A percentile compares a stretch with the other conserved stretches of the same genome.
phyloP scores from a whole-genome alignment of 1,140 invertebrate genomes.

The Helicoverpa armigera region DNA sequence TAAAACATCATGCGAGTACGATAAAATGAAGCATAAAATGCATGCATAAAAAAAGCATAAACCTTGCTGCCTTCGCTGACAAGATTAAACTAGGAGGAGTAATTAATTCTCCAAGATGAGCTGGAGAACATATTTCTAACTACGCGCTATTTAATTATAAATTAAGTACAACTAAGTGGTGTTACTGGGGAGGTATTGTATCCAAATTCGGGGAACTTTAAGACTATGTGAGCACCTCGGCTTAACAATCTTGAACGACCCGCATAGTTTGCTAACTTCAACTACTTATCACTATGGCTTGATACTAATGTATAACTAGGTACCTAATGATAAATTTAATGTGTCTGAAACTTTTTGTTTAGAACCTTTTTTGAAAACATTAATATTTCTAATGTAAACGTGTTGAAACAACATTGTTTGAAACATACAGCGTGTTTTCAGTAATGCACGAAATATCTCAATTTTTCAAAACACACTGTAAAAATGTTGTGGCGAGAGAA shows the following conservation, averaged over 20 bases:
- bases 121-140: not conserved
- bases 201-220: constrained; percentile 19
- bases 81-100: too few species aligned
- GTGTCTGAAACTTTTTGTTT: too few species aligned
- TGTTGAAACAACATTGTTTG: not conserved
- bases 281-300: not conserved
- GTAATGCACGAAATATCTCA: constrained; percentile 24
- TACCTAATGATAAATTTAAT: too few species aligned
- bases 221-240: constrained; percentile 28
- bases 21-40: too few species aligned
- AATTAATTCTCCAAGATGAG: not conserved
- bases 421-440: not conserved
- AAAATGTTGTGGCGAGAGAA: constrained; percentile 27
- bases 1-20: too few species aligned
- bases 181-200: constrained; percentile 19
- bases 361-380: not conserved
- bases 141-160: not conserved
- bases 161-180: not conserved
- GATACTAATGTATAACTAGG: not conserved
- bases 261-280: constrained; percentile 33
- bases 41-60: too few species aligned
- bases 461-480: constrained; percentile 35
- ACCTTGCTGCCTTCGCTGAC: too few species aligned
- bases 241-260: constrained; percentile 34
- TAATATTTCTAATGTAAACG: not conserved